These are phyloP conservation scores for Malurus splendens DNA, from an alignment of 2,797 vertebrate species.

Conservation along the genomic window DNA sequence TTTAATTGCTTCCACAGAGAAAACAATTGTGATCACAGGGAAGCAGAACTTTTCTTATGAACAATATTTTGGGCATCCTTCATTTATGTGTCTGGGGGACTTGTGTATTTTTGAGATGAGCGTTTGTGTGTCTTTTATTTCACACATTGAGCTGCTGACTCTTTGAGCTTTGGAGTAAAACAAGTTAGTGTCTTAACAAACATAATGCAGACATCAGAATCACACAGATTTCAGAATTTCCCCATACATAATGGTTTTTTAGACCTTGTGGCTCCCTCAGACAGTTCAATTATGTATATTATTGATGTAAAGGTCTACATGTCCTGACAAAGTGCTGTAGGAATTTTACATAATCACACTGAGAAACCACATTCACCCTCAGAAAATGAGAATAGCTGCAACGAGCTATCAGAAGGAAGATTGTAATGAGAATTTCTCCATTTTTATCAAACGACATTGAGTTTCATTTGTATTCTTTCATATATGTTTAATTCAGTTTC, in stretches of 20 bases:
- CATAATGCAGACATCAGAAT: neutral
- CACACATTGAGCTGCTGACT: neutral
- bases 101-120: neutral
- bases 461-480: neutral
- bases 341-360: neutral
- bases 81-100: fast-evolving
- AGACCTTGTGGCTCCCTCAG: neutral
- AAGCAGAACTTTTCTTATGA: neutral
- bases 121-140: neutral
- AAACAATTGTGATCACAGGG: neutral
- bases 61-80: neutral
- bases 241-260: neutral
- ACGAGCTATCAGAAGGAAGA: neutral
- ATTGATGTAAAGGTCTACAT: neutral
- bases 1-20: neutral
- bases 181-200: neutral
- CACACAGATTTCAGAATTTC: neutral
- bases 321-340: neutral
- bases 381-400: neutral
- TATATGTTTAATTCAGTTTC: neutral
- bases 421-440: neutral
- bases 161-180: neutral
- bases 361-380: neutral
- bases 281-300: neutral
- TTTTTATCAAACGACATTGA: neutral